phyloP scores from a whole-genome alignment of 2,113 vertebrate species.

The Mohoua ochrocephala region DNA sequence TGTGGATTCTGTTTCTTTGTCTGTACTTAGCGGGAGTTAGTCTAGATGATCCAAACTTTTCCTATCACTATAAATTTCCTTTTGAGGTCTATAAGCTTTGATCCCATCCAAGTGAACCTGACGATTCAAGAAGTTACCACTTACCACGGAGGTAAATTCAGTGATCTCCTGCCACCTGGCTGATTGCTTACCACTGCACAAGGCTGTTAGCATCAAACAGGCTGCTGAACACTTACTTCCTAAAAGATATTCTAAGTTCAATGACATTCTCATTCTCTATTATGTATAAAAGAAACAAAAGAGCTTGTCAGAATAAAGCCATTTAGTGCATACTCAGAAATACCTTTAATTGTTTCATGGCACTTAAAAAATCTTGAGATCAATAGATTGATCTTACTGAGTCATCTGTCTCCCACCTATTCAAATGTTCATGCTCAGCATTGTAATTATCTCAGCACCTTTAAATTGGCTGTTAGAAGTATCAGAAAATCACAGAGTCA shows the following conservation, averaged over 20 bases:
- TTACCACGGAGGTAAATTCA: neutral
- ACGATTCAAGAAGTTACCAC: neutral
- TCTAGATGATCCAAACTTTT: neutral
- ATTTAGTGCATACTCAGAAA: slow-evolving; percentile 7
- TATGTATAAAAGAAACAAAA: neutral
- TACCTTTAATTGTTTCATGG: slow-evolving; percentile 19
- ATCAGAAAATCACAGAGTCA: neutral
- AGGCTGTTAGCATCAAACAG: neutral
- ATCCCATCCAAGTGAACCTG: neutral
- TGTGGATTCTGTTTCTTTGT: neutral
- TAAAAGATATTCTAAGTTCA: neutral
- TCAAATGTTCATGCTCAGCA: neutral
- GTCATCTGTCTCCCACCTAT: slow-evolving; percentile 25
- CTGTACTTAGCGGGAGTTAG: neutral
- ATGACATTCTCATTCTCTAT: neutral
- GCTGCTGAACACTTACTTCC: neutral
- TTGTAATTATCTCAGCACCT: neutral
- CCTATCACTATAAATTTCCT: neutral
- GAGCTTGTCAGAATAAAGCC: neutral
- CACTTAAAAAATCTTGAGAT: slow-evolving; percentile 38
- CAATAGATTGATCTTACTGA: slow-evolving; percentile 26
- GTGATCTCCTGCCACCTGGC: neutral
- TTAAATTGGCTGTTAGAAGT: neutral
- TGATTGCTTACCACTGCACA: neutral
- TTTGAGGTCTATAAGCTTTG: neutral